Conservation (phyloP, 2,888 invertebrate species). For the Blomia tropicalis region DNA sequence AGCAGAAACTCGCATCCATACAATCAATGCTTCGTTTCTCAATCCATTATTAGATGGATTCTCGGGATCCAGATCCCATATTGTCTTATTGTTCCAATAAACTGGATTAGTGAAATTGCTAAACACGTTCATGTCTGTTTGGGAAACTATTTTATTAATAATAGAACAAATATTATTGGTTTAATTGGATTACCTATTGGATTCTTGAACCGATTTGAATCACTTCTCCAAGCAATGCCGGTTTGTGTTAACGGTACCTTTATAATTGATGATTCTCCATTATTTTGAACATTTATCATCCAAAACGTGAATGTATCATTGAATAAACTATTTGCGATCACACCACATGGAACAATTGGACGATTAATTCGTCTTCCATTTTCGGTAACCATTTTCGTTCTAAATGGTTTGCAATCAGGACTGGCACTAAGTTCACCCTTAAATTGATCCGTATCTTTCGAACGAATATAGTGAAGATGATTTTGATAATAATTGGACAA, state of each 20-base stretch:
- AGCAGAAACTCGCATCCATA: slow-evolving; percentile 17
- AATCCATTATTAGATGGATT: slow-evolving; percentile 19
- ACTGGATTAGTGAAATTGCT: slow-evolving; percentile 22
- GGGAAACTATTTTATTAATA: neutral
- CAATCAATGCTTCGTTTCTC: slow-evolving; percentile 22
- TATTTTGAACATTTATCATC: neutral
- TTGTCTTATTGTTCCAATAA: slow-evolving; percentile 16
- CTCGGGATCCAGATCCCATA: slow-evolving; percentile 20
- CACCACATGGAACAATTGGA: slow-evolving; percentile 21
- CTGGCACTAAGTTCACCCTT: neutral
- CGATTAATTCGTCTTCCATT: neutral
- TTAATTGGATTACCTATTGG: slow-evolving; percentile 5
- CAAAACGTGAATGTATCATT: slow-evolving; percentile 21
- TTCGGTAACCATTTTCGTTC: neutral
- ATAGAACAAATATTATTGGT: neutral
- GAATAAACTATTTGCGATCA: slow-evolving; percentile 22
- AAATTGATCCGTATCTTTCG: neutral
- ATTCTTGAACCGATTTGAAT: slow-evolving; percentile 4
- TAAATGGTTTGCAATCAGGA: slow-evolving; percentile 19
- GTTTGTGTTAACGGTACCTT: slow-evolving; percentile 11
- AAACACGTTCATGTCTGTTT: neutral
- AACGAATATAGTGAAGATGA: slow-evolving; percentile 10
- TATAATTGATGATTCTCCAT: neutral
- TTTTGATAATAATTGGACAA: slow-evolving; percentile 20
- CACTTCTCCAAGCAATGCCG: slow-evolving; percentile 19